Evolutionary conservation across 2,797 vertebrate genomes (phyloP), one percentile per base, ranked within the genome.

Genomic region (Tenualosa thibaudeaui): DNA sequence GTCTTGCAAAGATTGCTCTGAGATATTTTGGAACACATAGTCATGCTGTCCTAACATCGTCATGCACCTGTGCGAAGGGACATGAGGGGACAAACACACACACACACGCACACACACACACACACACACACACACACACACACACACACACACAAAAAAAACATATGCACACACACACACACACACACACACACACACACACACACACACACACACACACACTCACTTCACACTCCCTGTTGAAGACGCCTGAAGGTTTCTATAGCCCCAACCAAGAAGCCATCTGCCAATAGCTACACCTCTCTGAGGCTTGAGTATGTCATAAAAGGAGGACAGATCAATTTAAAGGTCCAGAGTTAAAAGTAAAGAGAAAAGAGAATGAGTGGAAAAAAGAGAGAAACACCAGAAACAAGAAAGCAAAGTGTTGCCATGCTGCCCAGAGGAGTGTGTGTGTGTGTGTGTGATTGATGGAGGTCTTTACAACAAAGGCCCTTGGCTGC

Each of bases 401-500:
- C 37, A 75, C 5, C 31, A 40, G 31, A 68, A 37, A 13, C 22
- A 43, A 37, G 65, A 71, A 40, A 22, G 8, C 17, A 43, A 46
- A 78, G 71, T 46, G 71, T 37, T 75, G 37, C 37, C 15, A 4
- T 10, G 31, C 31, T 37, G 31, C 31, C 17, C 2, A 19, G 31
- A 46, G 43, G 37, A 46, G 37, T 26, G 9, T 68, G 24, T 68
- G 26, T 68, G 37, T 78, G 37, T 78, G 71, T 71, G 31, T 19
- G 62, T 83, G 84, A 87, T 85, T 88, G 85, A 86, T 84, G 51
- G 26, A 26, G 56, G 51, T 86, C 83, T 84, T 81, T 58, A 43
- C 65, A 65, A 53, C 65, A 65, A 53, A 46, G 54, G 62, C 82
- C 40, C 37, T 43, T 82, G 81, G 84, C 81, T 83, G 53, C 84